A percentile compares a stretch with the other conserved stretches of the same genome.
Evolutionary conservation across 2,113 vertebrate species (phyloP).

Genomic region (Mastomys coucha): DNA sequence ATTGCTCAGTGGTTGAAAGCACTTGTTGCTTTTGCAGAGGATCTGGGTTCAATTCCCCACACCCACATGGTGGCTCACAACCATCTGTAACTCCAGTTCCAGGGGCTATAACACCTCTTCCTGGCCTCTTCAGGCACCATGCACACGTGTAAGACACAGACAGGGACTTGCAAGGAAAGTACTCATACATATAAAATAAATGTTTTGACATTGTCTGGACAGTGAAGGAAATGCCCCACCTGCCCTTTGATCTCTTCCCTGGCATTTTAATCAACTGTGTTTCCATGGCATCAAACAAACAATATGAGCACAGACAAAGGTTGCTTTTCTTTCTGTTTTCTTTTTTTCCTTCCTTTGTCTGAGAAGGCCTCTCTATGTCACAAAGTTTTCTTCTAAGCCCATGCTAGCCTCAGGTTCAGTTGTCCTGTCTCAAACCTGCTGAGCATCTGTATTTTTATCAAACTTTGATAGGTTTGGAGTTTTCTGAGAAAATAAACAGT

Average conservation of each 20-base stretch:
- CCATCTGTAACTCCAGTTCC: neutral
- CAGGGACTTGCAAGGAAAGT: neutral
- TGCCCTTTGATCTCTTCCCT: slow-evolving; percentile 57
- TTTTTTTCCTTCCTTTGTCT: neutral
- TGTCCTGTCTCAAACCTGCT: neutral
- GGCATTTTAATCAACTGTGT: neutral
- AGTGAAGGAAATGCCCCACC: neutral
- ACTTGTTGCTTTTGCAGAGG: no score
- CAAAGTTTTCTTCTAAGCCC: neutral
- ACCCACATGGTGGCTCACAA: neutral
- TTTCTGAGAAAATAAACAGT: neutral
- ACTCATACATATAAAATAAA: neutral
- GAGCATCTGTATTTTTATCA: slow-evolving; percentile 49
- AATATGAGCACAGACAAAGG: neutral
- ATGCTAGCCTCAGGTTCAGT: neutral
- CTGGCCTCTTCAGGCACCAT: neutral
- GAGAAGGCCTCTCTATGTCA: neutral
- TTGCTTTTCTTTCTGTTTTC: neutral
- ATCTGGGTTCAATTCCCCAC: neutral
- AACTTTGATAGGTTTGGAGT: neutral
- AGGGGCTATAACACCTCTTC: neutral
- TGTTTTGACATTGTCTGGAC: neutral
- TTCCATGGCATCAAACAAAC: slow-evolving; percentile 60
- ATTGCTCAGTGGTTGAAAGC: neutral
- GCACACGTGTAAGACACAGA: neutral